phyloP scores from a whole-genome alignment of 1,140 invertebrate species.

The Heliconius hermathena region DNA sequence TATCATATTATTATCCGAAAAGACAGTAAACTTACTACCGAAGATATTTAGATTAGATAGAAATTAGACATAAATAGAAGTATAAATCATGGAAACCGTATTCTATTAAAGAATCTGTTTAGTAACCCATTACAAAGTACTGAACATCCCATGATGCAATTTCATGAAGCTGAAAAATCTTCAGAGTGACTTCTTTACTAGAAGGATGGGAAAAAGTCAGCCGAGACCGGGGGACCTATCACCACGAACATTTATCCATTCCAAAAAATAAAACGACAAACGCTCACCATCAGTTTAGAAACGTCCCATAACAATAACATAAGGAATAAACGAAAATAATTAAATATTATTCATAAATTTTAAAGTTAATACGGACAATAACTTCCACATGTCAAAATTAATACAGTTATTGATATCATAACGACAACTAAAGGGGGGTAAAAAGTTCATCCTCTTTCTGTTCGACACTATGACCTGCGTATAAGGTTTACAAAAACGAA shows the following conservation, averaged over 20 bases:
- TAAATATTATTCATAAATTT: neutral
- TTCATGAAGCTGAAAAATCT: neutral
- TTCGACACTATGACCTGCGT: slow-evolving; percentile 15
- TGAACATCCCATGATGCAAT: neutral
- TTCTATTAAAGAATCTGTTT: neutral
- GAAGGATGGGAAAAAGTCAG: neutral
- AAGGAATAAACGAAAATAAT: neutral
- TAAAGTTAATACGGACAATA: neutral
- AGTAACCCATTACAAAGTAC: neutral
- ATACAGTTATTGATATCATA: neutral
- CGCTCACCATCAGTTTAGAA: neutral
- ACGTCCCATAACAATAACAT: neutral
- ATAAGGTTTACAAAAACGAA: neutral
- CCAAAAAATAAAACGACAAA: neutral
- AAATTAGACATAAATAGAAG: too few species aligned
- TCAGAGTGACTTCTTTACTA: neutral
- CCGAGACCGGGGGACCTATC: neutral
- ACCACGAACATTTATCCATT: neutral
- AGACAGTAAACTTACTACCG: neutral
- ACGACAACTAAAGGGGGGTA: neutral
- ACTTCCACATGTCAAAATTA: neutral
- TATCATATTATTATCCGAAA: neutral
- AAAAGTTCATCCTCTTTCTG: slow-evolving; percentile 5
- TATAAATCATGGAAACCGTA: too few species aligned
- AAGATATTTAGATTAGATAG: neutral